Conservation (phyloP, 2,888 invertebrate species). For the Platynereis dumerilii region DNA sequence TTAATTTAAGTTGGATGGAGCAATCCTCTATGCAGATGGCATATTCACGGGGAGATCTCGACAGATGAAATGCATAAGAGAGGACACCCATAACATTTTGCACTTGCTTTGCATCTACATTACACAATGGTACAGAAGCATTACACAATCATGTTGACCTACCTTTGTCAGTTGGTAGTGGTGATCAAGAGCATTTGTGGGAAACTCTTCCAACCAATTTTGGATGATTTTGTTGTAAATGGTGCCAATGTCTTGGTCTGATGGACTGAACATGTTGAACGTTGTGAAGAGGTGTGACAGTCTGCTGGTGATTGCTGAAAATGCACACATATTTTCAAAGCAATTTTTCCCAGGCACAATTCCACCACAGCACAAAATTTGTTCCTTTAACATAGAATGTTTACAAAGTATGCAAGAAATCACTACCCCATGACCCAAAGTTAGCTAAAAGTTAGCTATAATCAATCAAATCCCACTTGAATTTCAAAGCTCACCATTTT, state of each 20-base stretch:
- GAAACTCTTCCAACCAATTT: slow-evolving; percentile 62
- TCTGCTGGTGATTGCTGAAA: slow-evolving; percentile 51
- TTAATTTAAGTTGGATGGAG: no score
- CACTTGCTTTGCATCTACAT: no score
- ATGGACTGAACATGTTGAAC: slow-evolving; percentile 50
- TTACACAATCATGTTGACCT: slow-evolving; percentile 8
- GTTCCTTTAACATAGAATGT: no score
- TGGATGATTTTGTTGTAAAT: slow-evolving; percentile 52
- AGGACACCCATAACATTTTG: not conserved
- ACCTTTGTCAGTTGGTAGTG: slow-evolving; percentile 59
- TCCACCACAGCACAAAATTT: no score
- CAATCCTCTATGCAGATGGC: no score
- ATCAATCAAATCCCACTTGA: no score
- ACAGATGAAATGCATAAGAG: not conserved
- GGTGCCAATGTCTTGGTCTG: slow-evolving; percentile 44
- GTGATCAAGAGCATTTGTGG: slow-evolving; percentile 57
- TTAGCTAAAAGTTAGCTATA: no score
- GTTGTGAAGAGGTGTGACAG: slow-evolving; percentile 54
- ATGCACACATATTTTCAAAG: no score
- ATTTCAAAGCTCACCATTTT: slow-evolving; percentile 53
- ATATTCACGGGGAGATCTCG: no score
- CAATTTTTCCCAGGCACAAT: no score
- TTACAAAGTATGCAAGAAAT: no score
- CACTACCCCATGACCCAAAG: no score
- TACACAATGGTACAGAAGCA: not conserved